Evolutionary conservation across 2,888 invertebrate genomes (phyloP), one percentile per base, ranked within the genome.

Genomic region (Eristalis tenax): DNA sequence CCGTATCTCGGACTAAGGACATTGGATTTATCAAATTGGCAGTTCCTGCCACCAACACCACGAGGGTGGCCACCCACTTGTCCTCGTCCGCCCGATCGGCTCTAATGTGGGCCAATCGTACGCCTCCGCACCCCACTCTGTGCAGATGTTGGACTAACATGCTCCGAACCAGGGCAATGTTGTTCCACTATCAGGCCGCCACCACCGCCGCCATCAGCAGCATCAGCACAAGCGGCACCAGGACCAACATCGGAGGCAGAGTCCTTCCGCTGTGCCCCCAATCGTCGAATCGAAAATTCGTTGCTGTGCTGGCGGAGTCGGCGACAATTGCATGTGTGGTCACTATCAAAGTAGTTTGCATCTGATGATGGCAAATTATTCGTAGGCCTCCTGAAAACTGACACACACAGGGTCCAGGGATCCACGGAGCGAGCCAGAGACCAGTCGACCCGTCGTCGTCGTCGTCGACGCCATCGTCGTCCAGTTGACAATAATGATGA

Each of bases 361-460:
- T 83, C 75, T 75, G 78, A 79, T 86, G 86, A 78, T 83, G 75
- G 86, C 83, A 71, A 83, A 83, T 83, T 86, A 86, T 86, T 86
- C 69, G 26, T 74, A 86, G 86, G 78, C 74, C 71, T 83, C 78
- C 40, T 82, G 13, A 71, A 64, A 76, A 74, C 59, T 70, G 77
- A 77, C 26, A 59, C 26, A 59, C 59, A 50, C 50, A 18, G 18
- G 18, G 8, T 6, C 50, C 50, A 8, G 18, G 26, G 26, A 2
- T 1, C 26, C 26, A 26, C 26, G 26, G 26, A 26, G 26, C 26
- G 2, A 4, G 43, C 11, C 40, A 3, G 4, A 4, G 28, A 2
- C 28, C 13, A 15, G 3, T 11, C 11, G 13, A n/a, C n/a, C n/a
- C n/a, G 40, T 15, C 40, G 26, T 26, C 13, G 11, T 13, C 40